phyloP scores from a whole-genome alignment of 2,113 vertebrate species.

The Bos indicus region DNA sequence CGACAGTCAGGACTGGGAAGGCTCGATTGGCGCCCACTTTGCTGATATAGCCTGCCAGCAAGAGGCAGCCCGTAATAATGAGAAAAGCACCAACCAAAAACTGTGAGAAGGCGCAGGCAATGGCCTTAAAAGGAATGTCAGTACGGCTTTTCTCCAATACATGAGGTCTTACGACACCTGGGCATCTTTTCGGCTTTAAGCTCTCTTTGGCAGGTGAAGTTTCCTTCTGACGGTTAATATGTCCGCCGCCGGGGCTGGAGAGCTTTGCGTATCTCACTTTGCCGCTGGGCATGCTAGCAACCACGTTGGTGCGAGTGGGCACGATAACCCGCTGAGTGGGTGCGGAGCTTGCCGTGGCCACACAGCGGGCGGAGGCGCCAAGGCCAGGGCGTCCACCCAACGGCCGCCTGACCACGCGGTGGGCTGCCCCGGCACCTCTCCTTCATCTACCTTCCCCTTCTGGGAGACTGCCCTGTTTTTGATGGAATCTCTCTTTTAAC shows the following conservation, averaged over 20 bases:
- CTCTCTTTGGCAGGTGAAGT: background rate
- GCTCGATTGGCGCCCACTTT: constrained; percentile 86
- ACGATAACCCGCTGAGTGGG: constrained; percentile 69
- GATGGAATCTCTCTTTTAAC: background rate
- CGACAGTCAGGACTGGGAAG: constrained; percentile 89
- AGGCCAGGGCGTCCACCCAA: background rate
- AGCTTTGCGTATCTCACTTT: constrained; percentile 90
- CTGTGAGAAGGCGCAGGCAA: constrained; percentile 86
- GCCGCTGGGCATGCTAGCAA: constrained; percentile 79
- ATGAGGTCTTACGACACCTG: background rate
- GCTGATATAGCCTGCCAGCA: constrained; percentile 89
- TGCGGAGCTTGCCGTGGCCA: background rate
- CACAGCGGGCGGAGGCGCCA: too few relatives aligned
- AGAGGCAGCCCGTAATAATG: constrained; percentile 87
- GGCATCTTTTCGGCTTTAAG: background rate
- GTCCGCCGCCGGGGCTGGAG: constrained; percentile 87
- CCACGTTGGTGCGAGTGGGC: constrained; percentile 80
- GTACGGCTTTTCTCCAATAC: constrained; percentile 83
- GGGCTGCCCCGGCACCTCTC: background rate
- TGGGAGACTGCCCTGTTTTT: background rate
- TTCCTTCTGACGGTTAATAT: constrained; percentile 85
- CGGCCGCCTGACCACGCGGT: accelerated
- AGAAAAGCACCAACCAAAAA: constrained; percentile 90
- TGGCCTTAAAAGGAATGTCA: constrained; percentile 93
- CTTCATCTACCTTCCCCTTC: background rate